Conservation (phyloP, 53 echinoderm and acorn worm genomes). For the Echinarachnius parma region DNA sequence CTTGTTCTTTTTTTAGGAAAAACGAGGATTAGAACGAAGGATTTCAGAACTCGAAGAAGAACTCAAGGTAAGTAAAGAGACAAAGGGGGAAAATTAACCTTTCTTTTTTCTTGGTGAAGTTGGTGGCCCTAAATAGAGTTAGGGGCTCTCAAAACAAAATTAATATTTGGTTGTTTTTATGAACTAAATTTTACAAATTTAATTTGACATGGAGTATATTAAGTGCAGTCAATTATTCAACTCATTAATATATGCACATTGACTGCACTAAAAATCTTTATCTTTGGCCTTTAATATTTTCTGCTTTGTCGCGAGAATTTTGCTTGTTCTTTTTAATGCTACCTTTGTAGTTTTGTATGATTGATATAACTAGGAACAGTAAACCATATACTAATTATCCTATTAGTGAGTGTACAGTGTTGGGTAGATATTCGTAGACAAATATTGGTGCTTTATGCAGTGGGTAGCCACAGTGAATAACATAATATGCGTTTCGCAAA, state of each 20-base stretch:
- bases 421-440: conserved; percentile 37
- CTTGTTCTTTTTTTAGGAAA: conserved; percentile 97
- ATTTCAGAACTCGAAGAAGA: conserved; percentile 98
- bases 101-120: no score
- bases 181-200: background rate
- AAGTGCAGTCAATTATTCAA: conserved; percentile 22
- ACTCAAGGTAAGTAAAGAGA: conserved; percentile 83
- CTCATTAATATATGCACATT: conserved; percentile 3
- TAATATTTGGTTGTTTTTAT: no score
- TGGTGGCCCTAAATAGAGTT: no score
- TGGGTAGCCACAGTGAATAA: conserved; percentile 6
- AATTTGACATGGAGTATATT: background rate
- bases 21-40: conserved; percentile 93
- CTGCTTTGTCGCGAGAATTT: background rate
- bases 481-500: no score
- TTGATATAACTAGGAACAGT: no score
- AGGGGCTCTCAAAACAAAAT: no score
- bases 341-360: no score
- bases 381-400: conserved; percentile 12
- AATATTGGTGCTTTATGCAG: conserved; percentile 38
- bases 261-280: background rate
- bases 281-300: background rate
- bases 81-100: no score
- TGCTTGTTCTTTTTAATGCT: no score
- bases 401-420: background rate